Conservation (phyloP, 2,113 vertebrate genomes). For the Nesogale talazaci region DNA sequence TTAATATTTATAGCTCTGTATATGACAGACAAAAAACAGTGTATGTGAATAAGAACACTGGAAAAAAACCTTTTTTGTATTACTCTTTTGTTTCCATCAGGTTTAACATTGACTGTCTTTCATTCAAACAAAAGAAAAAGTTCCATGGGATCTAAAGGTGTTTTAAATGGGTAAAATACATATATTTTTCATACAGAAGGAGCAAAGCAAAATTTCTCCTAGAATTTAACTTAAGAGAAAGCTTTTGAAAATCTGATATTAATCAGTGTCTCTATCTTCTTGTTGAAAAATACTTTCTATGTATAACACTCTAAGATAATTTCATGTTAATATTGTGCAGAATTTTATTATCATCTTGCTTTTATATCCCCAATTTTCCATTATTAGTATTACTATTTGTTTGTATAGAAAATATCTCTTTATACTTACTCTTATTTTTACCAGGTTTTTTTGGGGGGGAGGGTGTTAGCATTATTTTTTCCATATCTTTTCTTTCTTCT, state of each 20-base stretch:
- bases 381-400: not conserved
- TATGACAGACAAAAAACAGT: not conserved
- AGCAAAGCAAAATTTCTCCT: not conserved
- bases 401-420: not conserved
- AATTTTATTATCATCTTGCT: constrained; percentile 41
- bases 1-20: constrained; percentile 32
- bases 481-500: constrained; percentile 16
- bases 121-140: constrained; percentile 78
- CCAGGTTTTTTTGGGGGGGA: not conserved
- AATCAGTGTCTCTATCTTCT: not conserved
- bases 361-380: not conserved
- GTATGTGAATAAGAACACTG: constrained; percentile 41
- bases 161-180: constrained; percentile 80
- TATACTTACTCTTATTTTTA: constrained; percentile 1
- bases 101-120: constrained; percentile 80
- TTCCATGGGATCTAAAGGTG: constrained; percentile 70
- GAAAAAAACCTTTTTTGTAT: constrained; percentile 31
- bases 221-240: constrained; percentile 33
- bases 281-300: constrained; percentile 33
- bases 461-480: not conserved
- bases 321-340: not conserved
- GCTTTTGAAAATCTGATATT: constrained; percentile 37
- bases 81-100: constrained; percentile 75
- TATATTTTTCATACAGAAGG: constrained; percentile 30
- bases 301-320: not conserved